Conservation (phyloP, 2,888 invertebrate species). For the Automeris io region DNA sequence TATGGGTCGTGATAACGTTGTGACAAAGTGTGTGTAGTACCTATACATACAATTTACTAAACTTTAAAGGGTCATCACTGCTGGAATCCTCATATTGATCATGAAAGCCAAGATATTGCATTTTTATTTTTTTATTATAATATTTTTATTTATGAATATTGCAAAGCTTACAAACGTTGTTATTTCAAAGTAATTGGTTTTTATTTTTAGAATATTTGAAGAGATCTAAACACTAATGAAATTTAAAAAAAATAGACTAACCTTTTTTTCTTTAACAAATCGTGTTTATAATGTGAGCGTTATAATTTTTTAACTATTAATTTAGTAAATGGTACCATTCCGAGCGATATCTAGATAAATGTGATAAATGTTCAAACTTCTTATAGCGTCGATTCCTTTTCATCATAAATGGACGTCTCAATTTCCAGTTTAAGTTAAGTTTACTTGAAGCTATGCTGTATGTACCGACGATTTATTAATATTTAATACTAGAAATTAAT, state of each 20-base stretch:
- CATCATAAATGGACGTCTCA: slow-evolving; percentile 28
- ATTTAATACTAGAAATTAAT: too few relatives aligned
- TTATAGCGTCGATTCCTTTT: slow-evolving; percentile 42
- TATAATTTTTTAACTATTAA: slow-evolving; percentile 42
- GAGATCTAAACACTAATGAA: neutral
- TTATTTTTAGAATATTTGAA: neutral
- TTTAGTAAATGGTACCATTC: slow-evolving; percentile 50
- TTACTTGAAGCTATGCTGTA: too few relatives aligned
- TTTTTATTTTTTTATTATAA: too few relatives aligned
- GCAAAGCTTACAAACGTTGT: too few relatives aligned
- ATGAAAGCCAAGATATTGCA: too few relatives aligned
- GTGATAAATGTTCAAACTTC: slow-evolving; percentile 54
- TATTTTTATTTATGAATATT: too few relatives aligned
- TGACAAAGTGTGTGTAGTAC: too few relatives aligned
- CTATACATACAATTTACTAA: too few relatives aligned
- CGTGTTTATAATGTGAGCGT: slow-evolving; percentile 38
- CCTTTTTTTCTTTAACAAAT: slow-evolving; percentile 13
- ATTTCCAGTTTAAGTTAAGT: neutral
- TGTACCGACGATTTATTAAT: too few relatives aligned
- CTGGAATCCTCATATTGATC: too few relatives aligned
- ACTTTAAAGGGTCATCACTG: too few relatives aligned
- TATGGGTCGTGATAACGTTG: too few relatives aligned
- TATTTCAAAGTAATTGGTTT: neutral
- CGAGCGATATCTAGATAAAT: slow-evolving; percentile 55
- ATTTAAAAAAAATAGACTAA: neutral